These are phyloP conservation scores for Erythrocercus mccallii DNA, from an alignment of 2,113 vertebrate species.

Conservation along the genomic window DNA sequence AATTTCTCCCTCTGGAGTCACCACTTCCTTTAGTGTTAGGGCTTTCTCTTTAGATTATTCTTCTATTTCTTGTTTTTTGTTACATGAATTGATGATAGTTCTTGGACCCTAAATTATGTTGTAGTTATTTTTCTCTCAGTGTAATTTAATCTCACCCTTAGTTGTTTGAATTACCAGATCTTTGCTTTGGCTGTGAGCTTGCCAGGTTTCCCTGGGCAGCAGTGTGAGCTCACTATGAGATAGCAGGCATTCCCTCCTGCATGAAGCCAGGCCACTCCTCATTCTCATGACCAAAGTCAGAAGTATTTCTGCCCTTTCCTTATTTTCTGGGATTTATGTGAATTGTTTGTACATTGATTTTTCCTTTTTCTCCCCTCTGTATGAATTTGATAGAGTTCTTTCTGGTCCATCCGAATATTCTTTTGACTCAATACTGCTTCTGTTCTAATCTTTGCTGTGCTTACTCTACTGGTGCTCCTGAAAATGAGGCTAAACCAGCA, in stretches of 20 bases:
- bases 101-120: neutral
- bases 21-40: fast-evolving
- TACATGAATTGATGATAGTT: fast-evolving
- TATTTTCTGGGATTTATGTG: neutral
- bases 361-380: neutral
- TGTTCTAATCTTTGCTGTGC: neutral
- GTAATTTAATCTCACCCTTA: neutral
- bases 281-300: neutral
- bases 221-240: fast-evolving
- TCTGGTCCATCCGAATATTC: neutral
- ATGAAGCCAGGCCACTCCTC: neutral
- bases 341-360: neutral
- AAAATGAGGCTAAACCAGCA: neutral
- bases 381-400: neutral
- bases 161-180: neutral
- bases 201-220: neutral
- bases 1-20: neutral
- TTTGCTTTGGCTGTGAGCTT: neutral
- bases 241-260: fast-evolving
- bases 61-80: neutral
- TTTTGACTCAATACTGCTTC: neutral
- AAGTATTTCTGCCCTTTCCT: neutral
- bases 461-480: neutral
- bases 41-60: neutral
- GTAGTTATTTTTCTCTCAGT: neutral